Conservation (phyloP, 2,888 invertebrate genomes). For the Anagyrus pseudococci region DNA sequence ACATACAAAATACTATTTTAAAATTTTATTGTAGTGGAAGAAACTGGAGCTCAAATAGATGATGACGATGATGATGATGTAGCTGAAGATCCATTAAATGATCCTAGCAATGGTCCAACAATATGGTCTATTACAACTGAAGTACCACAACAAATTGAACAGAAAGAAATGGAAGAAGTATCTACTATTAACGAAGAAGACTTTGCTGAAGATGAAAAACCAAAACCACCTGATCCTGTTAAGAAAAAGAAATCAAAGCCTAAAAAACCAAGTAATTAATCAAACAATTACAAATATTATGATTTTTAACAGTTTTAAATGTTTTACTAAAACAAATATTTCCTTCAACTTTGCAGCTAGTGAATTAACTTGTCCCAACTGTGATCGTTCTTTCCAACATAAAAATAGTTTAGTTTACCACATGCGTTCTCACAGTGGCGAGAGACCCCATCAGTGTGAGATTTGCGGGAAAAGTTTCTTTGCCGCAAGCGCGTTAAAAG, state of each 20-base stretch:
- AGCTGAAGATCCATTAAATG: conserved; percentile 51
- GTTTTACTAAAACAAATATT: too few relatives aligned
- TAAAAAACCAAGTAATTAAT: conserved; percentile 42
- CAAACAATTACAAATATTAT: neutral
- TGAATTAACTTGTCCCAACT: conserved; percentile 70
- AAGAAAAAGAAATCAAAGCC: conserved; percentile 53
- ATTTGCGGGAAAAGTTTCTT: conserved; percentile 85
- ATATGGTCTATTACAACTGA: conserved; percentile 53
- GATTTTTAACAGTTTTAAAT: neutral
- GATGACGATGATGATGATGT: conserved; percentile 53
- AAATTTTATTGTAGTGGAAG: conserved; percentile 49
- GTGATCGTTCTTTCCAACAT: conserved; percentile 78
- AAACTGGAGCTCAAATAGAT: conserved; percentile 60
- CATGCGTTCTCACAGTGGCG: conserved; percentile 78
- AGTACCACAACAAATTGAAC: conserved; percentile 43
- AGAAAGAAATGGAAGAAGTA: conserved; percentile 43
- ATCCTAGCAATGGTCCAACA: conserved; percentile 47
- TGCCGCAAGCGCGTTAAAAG: conserved; percentile 81
- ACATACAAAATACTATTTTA: conserved; percentile 2
- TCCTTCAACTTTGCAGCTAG: conserved; percentile 44
- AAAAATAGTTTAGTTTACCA: conserved; percentile 87
- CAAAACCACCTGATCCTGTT: conserved; percentile 47
- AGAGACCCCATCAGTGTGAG: conserved; percentile 78
- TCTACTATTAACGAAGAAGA: conserved; percentile 46
- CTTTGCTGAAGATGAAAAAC: conserved; percentile 47